Conservation (phyloP, 2,797 vertebrate species). For the Sebastes nivosus region DNA sequence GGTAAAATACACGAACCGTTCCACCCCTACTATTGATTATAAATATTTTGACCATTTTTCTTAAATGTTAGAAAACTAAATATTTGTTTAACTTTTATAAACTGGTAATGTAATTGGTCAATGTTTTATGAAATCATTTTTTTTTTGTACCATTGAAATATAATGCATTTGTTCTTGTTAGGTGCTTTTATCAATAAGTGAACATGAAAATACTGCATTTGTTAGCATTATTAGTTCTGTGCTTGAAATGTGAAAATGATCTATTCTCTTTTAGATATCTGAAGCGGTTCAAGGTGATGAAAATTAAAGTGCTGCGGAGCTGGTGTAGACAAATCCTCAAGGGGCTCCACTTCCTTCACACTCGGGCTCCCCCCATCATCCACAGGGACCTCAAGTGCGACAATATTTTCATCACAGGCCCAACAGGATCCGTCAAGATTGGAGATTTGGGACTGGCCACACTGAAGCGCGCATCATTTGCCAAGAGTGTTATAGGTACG, state of each 20-base stretch:
- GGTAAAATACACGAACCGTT: too few relatives aligned
- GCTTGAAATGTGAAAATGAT: neutral
- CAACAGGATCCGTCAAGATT: slow-evolving; percentile 98
- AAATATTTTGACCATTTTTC: neutral
- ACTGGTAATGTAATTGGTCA: neutral
- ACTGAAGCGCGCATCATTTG: slow-evolving; percentile 96
- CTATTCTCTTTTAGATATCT: slow-evolving; percentile 86
- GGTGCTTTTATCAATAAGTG: neutral
- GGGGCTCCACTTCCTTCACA: slow-evolving; percentile 98
- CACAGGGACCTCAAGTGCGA: slow-evolving; percentile 98
- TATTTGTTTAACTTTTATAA: neutral
- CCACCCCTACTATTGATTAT: neutral
- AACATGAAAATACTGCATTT: neutral
- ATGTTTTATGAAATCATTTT: neutral
- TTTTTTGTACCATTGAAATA: too few relatives aligned
- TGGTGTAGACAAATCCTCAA: slow-evolving; percentile 99
- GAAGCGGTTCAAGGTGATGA: slow-evolving; percentile 99
- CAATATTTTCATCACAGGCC: slow-evolving; percentile 99
- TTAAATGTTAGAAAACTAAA: neutral
- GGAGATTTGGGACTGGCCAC: slow-evolving; percentile 97
- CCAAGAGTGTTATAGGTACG: slow-evolving; percentile 99
- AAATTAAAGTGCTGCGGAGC: slow-evolving; percentile 97
- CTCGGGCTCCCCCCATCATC: slow-evolving; percentile 96
- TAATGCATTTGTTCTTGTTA: neutral
- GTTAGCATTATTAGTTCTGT: neutral